Evolutionary conservation across 2,797 vertebrate genomes (phyloP).

Genomic region (Cyprinella venusta): DNA sequence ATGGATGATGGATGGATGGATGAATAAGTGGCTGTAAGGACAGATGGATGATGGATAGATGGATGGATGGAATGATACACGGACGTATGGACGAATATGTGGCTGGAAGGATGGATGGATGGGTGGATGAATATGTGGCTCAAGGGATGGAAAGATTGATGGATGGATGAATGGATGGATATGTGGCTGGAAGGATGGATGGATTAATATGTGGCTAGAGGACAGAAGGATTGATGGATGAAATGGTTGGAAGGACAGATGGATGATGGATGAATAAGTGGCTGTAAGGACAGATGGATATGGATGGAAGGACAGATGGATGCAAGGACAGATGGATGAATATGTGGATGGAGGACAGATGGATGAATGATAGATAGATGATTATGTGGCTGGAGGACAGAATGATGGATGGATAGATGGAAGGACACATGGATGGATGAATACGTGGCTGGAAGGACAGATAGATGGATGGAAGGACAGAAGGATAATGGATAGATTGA

Average conservation of each 20-base stretch:
- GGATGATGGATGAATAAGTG: not conserved
- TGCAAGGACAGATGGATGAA: too few relatives aligned
- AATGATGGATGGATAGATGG: not conserved
- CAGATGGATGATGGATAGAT: not conserved
- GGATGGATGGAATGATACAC: not conserved
- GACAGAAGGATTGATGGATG: too few relatives aligned
- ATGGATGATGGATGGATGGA: not conserved
- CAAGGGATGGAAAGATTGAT: too few relatives aligned
- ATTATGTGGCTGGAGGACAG: too few relatives aligned
- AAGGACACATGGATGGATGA: accelerated
- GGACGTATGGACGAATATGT: not conserved
- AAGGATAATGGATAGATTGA: not conserved
- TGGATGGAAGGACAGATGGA: accelerated
- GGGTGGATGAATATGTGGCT: not conserved
- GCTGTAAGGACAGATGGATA: not conserved
- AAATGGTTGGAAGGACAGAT: too few relatives aligned
- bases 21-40: too few relatives aligned
- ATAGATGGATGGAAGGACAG: too few relatives aligned
- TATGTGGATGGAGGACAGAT: not conserved
- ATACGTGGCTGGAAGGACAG: not conserved
- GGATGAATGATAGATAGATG: accelerated
- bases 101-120: not conserved
- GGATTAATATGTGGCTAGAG: not conserved
- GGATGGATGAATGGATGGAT: not conserved
- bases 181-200: not conserved